phyloP scores from a whole-genome alignment of 2,888 invertebrate species.

The Nymphalis urticae region DNA sequence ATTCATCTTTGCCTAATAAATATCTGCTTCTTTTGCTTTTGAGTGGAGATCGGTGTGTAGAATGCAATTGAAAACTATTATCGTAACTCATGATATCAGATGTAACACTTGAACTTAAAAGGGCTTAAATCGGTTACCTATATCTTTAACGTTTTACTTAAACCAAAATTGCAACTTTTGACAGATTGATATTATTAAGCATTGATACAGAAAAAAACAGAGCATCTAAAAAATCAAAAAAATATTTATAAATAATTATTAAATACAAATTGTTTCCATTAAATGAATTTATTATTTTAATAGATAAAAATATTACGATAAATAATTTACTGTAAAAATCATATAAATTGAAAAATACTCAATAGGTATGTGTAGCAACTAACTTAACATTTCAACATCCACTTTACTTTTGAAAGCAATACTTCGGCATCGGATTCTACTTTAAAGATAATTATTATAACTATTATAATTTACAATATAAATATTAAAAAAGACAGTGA shows the following conservation, averaged over 20 bases:
- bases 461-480: too few relatives aligned
- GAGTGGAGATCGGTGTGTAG: constrained; percentile 66
- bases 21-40: constrained; percentile 62
- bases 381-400: constrained; percentile 9
- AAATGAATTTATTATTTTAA: not conserved
- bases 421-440: constrained; percentile 22
- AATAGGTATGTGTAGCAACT: constrained; percentile 9
- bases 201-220: not conserved
- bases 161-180: not conserved
- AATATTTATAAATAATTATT: not conserved
- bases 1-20: constrained; percentile 66
- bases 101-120: not conserved
- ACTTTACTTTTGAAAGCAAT: constrained; percentile 30
- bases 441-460: constrained; percentile 11
- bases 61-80: constrained; percentile 59
- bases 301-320: not conserved
- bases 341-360: not conserved
- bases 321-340: not conserved
- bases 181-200: not conserved
- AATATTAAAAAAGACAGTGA: too few relatives aligned
- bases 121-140: too few relatives aligned
- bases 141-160: not conserved
- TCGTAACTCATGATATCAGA: constrained; percentile 12
- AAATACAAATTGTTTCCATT: not conserved
- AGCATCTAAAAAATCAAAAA: not conserved